Evolutionary conservation across 2,797 vertebrate genomes (phyloP), one percentile per base, ranked within the genome.

Genomic region (Syngnathus acus): DNA sequence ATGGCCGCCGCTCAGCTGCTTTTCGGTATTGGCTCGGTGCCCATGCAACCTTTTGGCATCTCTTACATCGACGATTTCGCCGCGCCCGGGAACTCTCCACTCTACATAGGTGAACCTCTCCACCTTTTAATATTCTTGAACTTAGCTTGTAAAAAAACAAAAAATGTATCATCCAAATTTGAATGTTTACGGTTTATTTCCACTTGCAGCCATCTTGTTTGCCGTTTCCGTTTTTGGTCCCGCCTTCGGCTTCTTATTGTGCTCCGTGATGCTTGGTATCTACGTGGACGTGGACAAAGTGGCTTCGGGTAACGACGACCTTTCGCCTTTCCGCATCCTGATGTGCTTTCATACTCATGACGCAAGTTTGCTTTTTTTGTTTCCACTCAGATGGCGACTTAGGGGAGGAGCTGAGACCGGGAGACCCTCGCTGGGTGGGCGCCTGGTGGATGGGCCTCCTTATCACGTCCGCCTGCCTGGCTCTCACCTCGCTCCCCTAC

Each of bases 401-500:
- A 0, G 17, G 83, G 4, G 72, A 87, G 58, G 87, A 92, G 70
- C 72, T 99, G 88, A 89, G 67, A 6, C 90, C 86, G 0, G n/a
- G 61, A 6, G 96, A 98, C 75, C 94, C 94, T 26, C 93, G 93
- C 47, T 99, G 97, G 97, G 93, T 98, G 0, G 97, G 97, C 37
- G 97, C 97, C 59, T 99, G 97, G 97, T 99, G 97, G 97, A 83
- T 99, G 63, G 97, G 97, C 43, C 89, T 98, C 67, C 92, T 99
- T 73, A 87, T 99, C 70, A 86, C 93, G 42, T 87, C 92, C 0
- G 92, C 82, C 67, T 90, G 86, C 75, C 78, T 98, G 80, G 76
- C 92, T n/a, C 69, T 98, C 71, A 91, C 92, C 1, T 98, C 96
- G 72, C 87, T 95, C 65, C 97, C 96, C 0, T 99, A 98, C 80